phyloP scores from a whole-genome alignment of 2,113 vertebrate genomes.

The Geothlypis trichas region DNA sequence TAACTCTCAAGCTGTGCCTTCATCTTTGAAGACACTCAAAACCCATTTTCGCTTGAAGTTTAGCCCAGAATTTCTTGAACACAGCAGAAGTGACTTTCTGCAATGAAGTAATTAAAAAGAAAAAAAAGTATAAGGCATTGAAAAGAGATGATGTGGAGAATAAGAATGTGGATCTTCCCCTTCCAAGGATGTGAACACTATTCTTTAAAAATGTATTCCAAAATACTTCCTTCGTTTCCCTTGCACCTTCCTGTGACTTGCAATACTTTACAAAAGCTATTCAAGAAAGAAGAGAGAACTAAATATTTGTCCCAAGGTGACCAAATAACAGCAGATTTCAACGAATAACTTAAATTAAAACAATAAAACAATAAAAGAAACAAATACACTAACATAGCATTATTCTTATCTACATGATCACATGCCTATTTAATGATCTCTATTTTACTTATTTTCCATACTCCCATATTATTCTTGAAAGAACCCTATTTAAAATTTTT shows the following conservation, averaged over 20 bases:
- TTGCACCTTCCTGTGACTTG: neutral
- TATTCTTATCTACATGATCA: neutral
- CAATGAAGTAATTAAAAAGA: neutral
- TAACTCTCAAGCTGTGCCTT: neutral
- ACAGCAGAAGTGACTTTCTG: accelerated
- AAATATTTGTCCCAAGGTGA: accelerated
- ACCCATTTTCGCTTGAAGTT: neutral
- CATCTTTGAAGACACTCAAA: neutral
- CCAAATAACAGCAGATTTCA: neutral
- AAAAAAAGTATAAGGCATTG: neutral
- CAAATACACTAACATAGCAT: neutral
- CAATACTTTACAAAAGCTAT: neutral
- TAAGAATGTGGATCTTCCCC: neutral
- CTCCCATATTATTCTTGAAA: neutral
- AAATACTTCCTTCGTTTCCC: neutral
- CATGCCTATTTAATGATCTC: neutral
- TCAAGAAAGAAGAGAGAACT: neutral
- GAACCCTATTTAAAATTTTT: neutral
- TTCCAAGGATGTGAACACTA: neutral
- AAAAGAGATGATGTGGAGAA: neutral
- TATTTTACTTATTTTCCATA: neutral
- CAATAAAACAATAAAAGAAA: neutral
- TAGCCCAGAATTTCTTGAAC: neutral
- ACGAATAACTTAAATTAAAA: neutral
- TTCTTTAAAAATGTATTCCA: neutral